These are phyloP conservation scores for Drosophila peninsularis DNA, from an alignment of 2,888 invertebrate genomes.

Conservation along the genomic window DNA sequence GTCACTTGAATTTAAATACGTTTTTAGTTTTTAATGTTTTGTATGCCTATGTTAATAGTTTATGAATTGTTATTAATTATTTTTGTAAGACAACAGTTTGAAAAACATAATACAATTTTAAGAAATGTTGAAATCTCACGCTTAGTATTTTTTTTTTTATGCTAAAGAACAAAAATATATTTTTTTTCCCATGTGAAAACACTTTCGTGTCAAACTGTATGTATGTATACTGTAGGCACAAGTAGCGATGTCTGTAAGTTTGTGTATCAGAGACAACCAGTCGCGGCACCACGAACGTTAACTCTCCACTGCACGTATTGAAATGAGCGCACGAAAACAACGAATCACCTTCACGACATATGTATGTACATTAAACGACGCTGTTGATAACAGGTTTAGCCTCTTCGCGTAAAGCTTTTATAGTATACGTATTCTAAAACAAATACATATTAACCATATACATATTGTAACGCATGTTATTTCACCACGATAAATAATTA, in stretches of 20 bases:
- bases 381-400: slow-evolving; percentile 72
- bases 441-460: background rate
- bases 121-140: too few relatives aligned
- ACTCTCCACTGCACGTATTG: slow-evolving; percentile 39
- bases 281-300: slow-evolving; percentile 28
- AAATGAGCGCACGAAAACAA: slow-evolving; percentile 50
- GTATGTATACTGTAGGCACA: slow-evolving; percentile 5
- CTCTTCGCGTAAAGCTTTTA: slow-evolving; percentile 50
- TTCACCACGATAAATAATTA: slow-evolving; percentile 27
- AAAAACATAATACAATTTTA: too few relatives aligned
- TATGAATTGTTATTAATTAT: too few relatives aligned
- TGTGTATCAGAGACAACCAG: slow-evolving; percentile 1
- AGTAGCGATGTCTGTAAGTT: background rate
- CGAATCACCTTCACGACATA: slow-evolving; percentile 23
- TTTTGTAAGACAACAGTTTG: too few relatives aligned
- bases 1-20: too few relatives aligned
- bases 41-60: too few relatives aligned
- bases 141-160: too few relatives aligned
- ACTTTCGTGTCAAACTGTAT: too few relatives aligned
- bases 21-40: too few relatives aligned
- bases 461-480: background rate
- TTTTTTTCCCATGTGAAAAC: too few relatives aligned
- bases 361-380: slow-evolving; percentile 2
- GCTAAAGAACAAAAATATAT: too few relatives aligned
- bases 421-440: background rate